A percentile compares a stretch with the other conserved stretches of the same genome.
Conservation (phyloP, 1,140 invertebrate species). For the Pachypeltis micranthus region DNA sequence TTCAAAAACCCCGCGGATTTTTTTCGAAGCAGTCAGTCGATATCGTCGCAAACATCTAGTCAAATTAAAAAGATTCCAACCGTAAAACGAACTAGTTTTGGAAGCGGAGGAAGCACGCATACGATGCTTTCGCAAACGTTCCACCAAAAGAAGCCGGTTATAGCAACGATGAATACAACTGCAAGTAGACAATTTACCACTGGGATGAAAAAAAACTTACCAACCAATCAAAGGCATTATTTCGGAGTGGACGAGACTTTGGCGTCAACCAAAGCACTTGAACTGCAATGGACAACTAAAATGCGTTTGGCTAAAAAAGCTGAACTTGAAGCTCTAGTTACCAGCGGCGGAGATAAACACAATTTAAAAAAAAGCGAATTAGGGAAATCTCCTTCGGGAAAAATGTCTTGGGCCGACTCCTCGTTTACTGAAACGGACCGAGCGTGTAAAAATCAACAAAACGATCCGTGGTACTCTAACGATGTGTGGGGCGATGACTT, state of each 20-base stretch:
- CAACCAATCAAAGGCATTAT: neutral
- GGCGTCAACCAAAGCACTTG: neutral
- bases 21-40: neutral
- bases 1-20: neutral
- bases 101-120: neutral
- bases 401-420: neutral
- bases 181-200: neutral
- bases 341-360: neutral
- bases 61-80: neutral
- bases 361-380: neutral
- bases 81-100: neutral
- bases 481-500: constrained; percentile 12
- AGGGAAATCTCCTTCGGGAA: neutral
- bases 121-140: neutral
- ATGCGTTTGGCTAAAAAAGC: neutral
- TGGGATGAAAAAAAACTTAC: neutral
- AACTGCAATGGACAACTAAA: constrained; percentile 2
- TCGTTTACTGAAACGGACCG: neutral
- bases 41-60: neutral
- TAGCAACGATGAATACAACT: neutral
- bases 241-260: neutral
- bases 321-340: neutral
- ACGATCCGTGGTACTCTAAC: constrained; percentile 10
- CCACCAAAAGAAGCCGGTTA: neutral
- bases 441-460: constrained; percentile 1